Evolutionary conservation across 2,888 invertebrate species (phyloP).

Genomic region (Polymixis lichenea): DNA sequence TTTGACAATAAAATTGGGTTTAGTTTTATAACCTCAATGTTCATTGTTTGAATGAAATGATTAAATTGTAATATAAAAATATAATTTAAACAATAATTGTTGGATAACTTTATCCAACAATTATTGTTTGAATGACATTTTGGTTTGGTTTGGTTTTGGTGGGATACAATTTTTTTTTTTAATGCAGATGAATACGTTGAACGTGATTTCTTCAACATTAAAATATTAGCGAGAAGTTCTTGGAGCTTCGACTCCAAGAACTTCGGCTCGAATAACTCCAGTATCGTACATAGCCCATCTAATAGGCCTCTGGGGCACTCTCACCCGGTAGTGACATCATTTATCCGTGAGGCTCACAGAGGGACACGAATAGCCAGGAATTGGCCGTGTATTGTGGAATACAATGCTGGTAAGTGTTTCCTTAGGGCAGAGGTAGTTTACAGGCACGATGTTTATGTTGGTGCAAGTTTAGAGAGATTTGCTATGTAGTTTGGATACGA

Average conservation of each 20-base stretch:
- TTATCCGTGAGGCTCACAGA: constrained; percentile 11
- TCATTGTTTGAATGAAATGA: too few relatives aligned
- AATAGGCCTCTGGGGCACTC: constrained; percentile 8
- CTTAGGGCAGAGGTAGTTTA: constrained; percentile 40
- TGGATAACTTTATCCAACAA: too few relatives aligned
- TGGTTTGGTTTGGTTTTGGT: too few relatives aligned
- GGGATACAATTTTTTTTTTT: too few relatives aligned
- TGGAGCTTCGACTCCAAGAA: neutral
- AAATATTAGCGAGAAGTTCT: neutral
- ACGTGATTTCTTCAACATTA: neutral
- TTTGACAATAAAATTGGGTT: too few relatives aligned
- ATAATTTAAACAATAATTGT: too few relatives aligned
- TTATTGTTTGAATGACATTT: too few relatives aligned
- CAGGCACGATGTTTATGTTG: constrained; percentile 1
- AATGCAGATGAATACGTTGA: neutral
- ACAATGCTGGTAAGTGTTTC: constrained; percentile 44
- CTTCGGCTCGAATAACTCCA: neutral
- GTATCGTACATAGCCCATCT: neutral
- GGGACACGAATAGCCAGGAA: constrained; percentile 25
- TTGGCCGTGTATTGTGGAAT: constrained; percentile 49
- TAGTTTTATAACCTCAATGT: too few relatives aligned
- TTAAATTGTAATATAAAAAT: too few relatives aligned
- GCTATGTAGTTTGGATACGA: neutral
- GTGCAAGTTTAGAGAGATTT: neutral
- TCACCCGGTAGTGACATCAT: constrained; percentile 7